Conservation (phyloP, 2,888 invertebrate genomes). For the Sycophila texana region DNA sequence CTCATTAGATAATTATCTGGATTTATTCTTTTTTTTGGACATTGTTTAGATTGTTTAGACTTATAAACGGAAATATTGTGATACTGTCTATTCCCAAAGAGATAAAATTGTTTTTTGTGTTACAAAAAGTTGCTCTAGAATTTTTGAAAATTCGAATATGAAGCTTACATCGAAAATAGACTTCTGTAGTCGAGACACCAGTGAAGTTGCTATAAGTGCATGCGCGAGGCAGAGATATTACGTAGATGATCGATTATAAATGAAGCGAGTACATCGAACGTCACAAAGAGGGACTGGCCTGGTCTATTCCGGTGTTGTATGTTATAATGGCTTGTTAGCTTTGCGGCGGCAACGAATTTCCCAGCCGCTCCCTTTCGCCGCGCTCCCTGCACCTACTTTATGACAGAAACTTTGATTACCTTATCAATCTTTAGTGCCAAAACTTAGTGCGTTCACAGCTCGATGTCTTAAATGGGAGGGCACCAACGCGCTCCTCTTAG, state of each 20-base stretch:
- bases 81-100: no score
- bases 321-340: conserved; percentile 31
- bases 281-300: neutral
- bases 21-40: conserved; percentile 1
- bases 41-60: no score
- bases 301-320: neutral
- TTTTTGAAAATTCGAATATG: no score
- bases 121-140: no score
- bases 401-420: conserved; percentile 61
- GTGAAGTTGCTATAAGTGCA: neutral
- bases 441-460: conserved; percentile 25
- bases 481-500: neutral
- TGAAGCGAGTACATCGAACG: conserved; percentile 1
- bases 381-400: conserved; percentile 22
- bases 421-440: conserved; percentile 60
- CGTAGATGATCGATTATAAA: conserved; percentile 32
- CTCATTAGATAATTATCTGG: conserved; percentile 43
- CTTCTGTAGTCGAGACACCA: neutral
- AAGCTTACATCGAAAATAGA: neutral
- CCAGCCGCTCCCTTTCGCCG: neutral
- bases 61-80: no score
- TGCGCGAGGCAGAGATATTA: neutral
- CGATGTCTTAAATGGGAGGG: neutral
- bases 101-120: no score
- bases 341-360: conserved; percentile 20